A percentile compares a stretch with the other conserved stretches of the same genome.
These are phyloP conservation scores for Drosophila bunnanda DNA, from an alignment of 2,888 invertebrate species.

Conservation along the genomic window DNA sequence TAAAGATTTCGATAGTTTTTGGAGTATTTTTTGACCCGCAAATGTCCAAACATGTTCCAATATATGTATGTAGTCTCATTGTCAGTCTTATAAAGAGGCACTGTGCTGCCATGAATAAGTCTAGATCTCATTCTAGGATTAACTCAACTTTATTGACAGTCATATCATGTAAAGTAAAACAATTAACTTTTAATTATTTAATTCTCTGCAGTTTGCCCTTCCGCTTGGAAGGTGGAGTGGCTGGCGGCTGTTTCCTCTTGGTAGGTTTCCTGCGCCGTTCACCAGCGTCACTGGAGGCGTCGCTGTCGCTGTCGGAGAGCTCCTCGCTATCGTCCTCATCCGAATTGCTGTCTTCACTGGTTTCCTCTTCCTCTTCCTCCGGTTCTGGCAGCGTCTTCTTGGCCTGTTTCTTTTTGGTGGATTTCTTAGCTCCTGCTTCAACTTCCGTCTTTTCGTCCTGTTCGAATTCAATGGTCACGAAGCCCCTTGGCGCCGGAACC, in stretches of 20 bases:
- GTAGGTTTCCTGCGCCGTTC: neutral
- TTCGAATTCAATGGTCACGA: constrained; percentile 81
- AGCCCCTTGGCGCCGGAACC: constrained; percentile 53
- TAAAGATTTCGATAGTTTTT: constrained; percentile 39
- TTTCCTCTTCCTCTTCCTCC: constrained; percentile 3
- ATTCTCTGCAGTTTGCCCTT: constrained; percentile 22
- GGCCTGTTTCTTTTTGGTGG: constrained; percentile 1
- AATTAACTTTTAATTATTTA: constrained; percentile 1
- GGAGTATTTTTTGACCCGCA: constrained; percentile 4
- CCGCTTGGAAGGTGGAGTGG: neutral
- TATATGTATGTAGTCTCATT: too few species aligned
- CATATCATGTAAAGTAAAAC: neutral
- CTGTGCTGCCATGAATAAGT: neutral
- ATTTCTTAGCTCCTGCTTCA: constrained; percentile 9
- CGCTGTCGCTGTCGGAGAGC: constrained; percentile 32
- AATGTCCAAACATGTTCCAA: neutral
- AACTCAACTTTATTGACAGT: constrained; percentile 19
- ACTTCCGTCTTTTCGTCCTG: constrained; percentile 30
- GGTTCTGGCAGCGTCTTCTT: constrained; percentile 7
- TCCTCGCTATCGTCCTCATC: constrained; percentile 23
- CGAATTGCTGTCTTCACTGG: constrained; percentile 18
- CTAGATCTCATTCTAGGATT: neutral
- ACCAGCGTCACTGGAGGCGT: constrained; percentile 23
- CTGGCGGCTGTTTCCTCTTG: constrained; percentile 22
- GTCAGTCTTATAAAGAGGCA: neutral